These are phyloP conservation scores for Heliconius nattereri DNA, from an alignment of 1,140 invertebrate species.

Conservation along the genomic window DNA sequence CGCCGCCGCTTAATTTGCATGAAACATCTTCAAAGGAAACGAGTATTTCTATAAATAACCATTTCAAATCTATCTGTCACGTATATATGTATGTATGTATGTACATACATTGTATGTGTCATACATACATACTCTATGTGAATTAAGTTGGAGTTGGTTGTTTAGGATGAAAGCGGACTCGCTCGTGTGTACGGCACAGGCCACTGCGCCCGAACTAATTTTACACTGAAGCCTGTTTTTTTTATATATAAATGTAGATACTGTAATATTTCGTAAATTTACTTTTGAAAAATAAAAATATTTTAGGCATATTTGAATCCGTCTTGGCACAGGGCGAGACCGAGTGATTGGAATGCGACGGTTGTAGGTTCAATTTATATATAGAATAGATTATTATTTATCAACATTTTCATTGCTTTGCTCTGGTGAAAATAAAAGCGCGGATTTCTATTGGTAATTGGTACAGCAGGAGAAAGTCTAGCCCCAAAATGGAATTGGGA, in stretches of 20 bases:
- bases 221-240: conserved; percentile 34
- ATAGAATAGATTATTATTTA: too few relatives aligned
- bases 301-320: too few relatives aligned
- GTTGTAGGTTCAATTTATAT: too few relatives aligned
- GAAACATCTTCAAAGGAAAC: neutral
- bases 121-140: conserved; percentile 4
- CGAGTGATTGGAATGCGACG: too few relatives aligned
- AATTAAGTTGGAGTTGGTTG: conserved; percentile 36
- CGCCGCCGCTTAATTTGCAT: too few relatives aligned
- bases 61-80: neutral
- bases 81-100: conserved; percentile 1
- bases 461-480: too few relatives aligned
- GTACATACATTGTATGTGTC: neutral
- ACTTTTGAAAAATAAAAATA: neutral
- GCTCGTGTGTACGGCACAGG: conserved; percentile 43
- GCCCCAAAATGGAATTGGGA: too few relatives aligned
- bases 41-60: neutral
- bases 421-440: too few relatives aligned
- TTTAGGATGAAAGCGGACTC: conserved; percentile 56
- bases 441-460: too few relatives aligned
- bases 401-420: too few relatives aligned
- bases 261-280: neutral
- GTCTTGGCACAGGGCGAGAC: too few relatives aligned
- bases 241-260: neutral
- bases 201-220: conserved; percentile 47